Conservation (phyloP, 2,888 invertebrate genomes). For the Scelioninae gen. 2 region DNA sequence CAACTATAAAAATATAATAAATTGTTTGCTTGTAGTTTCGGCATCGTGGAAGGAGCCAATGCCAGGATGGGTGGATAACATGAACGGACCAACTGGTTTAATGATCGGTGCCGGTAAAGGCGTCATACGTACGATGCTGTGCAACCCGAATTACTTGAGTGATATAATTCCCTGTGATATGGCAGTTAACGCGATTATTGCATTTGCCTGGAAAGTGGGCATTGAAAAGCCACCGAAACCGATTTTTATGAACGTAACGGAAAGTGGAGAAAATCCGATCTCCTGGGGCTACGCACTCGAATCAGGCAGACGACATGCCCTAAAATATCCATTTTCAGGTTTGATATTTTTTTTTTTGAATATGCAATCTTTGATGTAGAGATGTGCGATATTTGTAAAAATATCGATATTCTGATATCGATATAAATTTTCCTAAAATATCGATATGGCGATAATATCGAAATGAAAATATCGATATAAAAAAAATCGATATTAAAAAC, state of each 20-base stretch:
- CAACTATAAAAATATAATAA: no score
- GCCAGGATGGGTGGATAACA: conserved; percentile 93
- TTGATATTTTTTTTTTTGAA: no score
- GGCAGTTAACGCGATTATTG: conserved; percentile 86
- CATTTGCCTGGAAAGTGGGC: conserved; percentile 83
- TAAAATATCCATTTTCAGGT: conserved; percentile 79
- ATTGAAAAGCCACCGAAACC: conserved; percentile 74
- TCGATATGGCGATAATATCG: no score
- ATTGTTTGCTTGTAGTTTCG: conserved; percentile 81
- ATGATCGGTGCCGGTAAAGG: conserved; percentile 89
- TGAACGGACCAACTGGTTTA: conserved; percentile 92
- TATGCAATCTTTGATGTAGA: no score
- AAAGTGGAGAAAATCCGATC: conserved; percentile 85
- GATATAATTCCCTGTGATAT: conserved; percentile 88
- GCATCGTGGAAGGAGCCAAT: conserved; percentile 86
- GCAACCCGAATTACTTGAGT: conserved; percentile 79
- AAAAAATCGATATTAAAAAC: no score
- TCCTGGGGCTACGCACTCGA: conserved; percentile 91
- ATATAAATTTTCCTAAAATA: no score
- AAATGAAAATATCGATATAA: no score
- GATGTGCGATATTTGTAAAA: no score
- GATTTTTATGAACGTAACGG: conserved; percentile 86
- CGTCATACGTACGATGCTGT: conserved; percentile 90
- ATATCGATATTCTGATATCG: no score
- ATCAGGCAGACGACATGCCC: conserved; percentile 78